Evolutionary conservation across 2,113 vertebrate genomes (phyloP).

Genomic region (Leucoraja erinaceus): DNA sequence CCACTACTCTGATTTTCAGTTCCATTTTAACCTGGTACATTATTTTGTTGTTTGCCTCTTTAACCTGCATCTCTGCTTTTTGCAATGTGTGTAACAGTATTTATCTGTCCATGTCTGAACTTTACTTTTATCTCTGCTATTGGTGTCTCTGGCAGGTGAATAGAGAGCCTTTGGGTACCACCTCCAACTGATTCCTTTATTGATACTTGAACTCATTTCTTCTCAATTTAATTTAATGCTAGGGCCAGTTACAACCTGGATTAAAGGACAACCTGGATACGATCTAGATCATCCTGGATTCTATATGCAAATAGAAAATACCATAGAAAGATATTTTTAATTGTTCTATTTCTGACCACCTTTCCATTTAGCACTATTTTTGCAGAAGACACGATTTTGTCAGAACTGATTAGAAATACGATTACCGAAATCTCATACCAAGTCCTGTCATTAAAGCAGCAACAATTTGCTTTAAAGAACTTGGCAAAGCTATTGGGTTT

Average conservation of each 20-base stretch:
- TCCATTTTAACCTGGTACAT: neutral
- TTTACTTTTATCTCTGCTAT: neutral
- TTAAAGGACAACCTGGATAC: no score
- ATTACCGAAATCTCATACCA: neutral
- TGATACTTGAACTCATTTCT: neutral
- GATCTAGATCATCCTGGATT: no score
- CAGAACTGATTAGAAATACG: conserved; percentile 20
- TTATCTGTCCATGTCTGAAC: neutral
- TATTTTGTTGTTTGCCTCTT: neutral
- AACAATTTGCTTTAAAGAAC: neutral
- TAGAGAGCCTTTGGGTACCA: neutral
- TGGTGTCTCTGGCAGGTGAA: neutral
- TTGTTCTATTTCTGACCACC: neutral
- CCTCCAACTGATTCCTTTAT: neutral
- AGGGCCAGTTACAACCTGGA: no score
- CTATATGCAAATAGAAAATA: no score
- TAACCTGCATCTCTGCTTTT: neutral
- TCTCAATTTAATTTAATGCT: no score
- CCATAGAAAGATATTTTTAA: neutral
- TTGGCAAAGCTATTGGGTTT: no score
- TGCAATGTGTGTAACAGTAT: no score
- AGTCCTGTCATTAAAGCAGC: neutral
- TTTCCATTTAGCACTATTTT: neutral
- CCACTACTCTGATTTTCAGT: neutral
- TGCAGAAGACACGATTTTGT: neutral